phyloP scores from a whole-genome alignment of 2,888 invertebrate genomes.

The Eurytoma californica region DNA sequence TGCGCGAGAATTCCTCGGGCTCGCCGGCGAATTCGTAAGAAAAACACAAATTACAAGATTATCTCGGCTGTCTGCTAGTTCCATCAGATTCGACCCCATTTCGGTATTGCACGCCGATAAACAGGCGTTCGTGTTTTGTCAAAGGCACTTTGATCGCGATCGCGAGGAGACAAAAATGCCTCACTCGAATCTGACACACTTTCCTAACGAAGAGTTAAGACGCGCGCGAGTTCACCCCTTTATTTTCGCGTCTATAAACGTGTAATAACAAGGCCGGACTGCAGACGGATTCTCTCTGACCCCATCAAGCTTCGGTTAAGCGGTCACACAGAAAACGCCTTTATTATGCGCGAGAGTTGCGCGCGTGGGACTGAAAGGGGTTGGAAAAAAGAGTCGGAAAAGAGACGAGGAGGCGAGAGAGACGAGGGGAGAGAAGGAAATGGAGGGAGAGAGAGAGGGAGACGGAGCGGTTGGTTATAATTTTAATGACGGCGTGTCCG shows the following conservation, averaged over 20 bases:
- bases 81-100: not conserved
- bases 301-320: slow-evolving; percentile 63
- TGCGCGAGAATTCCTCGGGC: slow-evolving; percentile 40
- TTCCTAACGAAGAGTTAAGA: too few species aligned
- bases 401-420: not conserved
- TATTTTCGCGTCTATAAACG: not conserved
- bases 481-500: slow-evolving; percentile 75
- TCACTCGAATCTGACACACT: too few species aligned
- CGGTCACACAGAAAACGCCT: slow-evolving; percentile 61
- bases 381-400: slow-evolving; percentile 46
- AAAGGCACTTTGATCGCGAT: too few species aligned
- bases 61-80: not conserved
- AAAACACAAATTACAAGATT: slow-evolving; percentile 20
- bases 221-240: too few species aligned
- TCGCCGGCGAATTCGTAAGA: slow-evolving; percentile 20
- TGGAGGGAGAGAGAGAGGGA: slow-evolving; percentile 14
- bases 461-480: slow-evolving; percentile 71
- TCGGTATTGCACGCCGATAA: too few species aligned
- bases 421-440: slow-evolving; percentile 3
- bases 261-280: slow-evolving; percentile 27
- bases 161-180: too few species aligned
- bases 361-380: slow-evolving; percentile 52
- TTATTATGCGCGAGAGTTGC: slow-evolving; percentile 31
- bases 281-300: slow-evolving; percentile 44
- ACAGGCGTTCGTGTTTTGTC: too few species aligned